Conservation (phyloP, 2,113 vertebrate species). For the Aepyceros melampus region DNA sequence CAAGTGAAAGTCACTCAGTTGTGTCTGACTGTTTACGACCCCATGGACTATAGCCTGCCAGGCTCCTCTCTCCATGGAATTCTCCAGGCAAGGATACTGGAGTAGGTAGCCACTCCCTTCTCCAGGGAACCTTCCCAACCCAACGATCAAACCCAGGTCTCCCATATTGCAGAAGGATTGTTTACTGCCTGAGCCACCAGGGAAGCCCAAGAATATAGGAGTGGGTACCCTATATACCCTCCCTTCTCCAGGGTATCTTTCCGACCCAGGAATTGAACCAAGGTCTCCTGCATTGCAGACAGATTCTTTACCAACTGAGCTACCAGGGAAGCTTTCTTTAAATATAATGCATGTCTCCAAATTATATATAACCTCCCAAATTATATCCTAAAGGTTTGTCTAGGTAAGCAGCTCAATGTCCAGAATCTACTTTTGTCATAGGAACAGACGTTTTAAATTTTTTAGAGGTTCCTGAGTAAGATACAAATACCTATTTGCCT, state of each 20-base stretch:
- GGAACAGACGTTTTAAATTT: neutral
- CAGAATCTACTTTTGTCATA: neutral
- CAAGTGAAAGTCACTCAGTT: neutral
- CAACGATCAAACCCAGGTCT: neutral
- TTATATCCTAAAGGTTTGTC: neutral
- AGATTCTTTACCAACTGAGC: neutral
- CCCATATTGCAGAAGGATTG: neutral
- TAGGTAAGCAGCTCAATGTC: neutral
- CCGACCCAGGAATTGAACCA: neutral
- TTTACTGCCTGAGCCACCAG: neutral
- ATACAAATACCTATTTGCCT: fast-evolving
- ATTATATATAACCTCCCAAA: neutral
- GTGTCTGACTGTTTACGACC: neutral
- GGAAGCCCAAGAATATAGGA: neutral
- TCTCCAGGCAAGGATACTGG: neutral
- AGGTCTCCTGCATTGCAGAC: neutral
- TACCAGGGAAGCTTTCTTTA: neutral
- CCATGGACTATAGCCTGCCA: neutral
- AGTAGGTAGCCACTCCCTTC: neutral
- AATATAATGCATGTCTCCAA: neutral
- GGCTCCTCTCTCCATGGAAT: neutral
- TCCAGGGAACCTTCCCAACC: neutral
- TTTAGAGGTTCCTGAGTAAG: neutral
- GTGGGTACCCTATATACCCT: too few species aligned
- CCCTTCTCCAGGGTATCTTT: neutral